phyloP scores from a whole-genome alignment of 2,888 invertebrate species.

The Hyalella azteca region DNA sequence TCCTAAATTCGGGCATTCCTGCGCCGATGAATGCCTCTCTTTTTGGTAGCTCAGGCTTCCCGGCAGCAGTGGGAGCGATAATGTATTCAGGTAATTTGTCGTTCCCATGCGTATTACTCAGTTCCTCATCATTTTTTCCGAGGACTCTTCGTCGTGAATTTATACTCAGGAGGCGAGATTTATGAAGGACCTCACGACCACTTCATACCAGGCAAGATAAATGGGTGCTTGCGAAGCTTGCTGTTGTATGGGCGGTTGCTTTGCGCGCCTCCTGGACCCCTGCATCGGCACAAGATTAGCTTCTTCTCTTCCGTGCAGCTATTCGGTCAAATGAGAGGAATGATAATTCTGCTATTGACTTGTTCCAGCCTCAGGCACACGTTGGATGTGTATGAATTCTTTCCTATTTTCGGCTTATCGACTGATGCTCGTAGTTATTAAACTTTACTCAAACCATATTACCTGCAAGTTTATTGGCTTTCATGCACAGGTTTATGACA shows the following conservation, averaged over 20 bases:
- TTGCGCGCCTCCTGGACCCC: too few relatives aligned
- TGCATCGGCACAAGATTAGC: constrained; percentile 3
- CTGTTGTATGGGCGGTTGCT: too few relatives aligned
- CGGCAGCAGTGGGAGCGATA: constrained; percentile 13
- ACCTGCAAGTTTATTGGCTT: too few relatives aligned
- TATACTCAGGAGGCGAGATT: constrained; percentile 30
- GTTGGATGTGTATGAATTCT: too few relatives aligned
- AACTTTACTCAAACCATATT: too few relatives aligned
- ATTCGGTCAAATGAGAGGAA: too few relatives aligned
- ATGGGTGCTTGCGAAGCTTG: background rate
- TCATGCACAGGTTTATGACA: too few relatives aligned
- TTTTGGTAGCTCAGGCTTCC: background rate
- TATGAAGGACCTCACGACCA: constrained; percentile 33
- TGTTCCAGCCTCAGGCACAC: too few relatives aligned
- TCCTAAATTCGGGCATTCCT: background rate
- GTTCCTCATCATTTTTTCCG: constrained; percentile 6
- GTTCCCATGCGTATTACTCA: constrained; percentile 8
- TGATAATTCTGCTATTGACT: too few relatives aligned
- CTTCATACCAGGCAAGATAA: constrained; percentile 29
- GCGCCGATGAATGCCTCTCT: background rate
- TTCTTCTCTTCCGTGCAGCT: background rate
- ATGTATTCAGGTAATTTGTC: constrained; percentile 27
- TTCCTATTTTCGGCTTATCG: too few relatives aligned
- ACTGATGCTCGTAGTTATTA: too few relatives aligned
- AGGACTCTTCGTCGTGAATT: constrained; percentile 30